phyloP scores from a whole-genome alignment of 2,797 vertebrate species.

The Chloroceryle inda region DNA sequence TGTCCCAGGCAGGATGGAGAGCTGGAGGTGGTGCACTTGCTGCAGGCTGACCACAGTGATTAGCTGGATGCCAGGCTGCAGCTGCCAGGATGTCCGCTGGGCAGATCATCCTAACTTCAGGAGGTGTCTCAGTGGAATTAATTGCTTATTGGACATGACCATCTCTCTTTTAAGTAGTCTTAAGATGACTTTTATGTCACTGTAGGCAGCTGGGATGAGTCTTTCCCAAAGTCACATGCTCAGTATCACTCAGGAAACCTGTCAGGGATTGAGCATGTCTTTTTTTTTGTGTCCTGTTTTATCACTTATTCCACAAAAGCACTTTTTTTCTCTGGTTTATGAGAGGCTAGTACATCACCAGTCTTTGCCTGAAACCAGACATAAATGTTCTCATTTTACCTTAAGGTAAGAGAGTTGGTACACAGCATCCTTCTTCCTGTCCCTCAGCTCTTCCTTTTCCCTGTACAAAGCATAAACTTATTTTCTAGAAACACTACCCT shows the following conservation, averaged over 20 bases:
- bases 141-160: background rate
- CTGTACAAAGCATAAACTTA: background rate
- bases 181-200: background rate
- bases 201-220: background rate
- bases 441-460: background rate
- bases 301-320: background rate
- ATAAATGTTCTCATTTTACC: background rate
- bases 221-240: accelerated
- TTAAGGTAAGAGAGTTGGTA: background rate
- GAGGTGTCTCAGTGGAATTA: background rate
- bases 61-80: accelerated
- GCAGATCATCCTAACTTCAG: background rate
- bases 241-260: background rate
- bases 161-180: background rate
- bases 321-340: background rate
- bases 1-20: background rate
- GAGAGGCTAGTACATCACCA: background rate
- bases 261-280: accelerated
- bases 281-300: background rate
- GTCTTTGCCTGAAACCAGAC: background rate
- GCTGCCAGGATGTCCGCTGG: background rate
- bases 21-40: accelerated
- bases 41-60: accelerated
- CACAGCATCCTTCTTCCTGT: background rate
- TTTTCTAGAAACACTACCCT: background rate